Evolutionary conservation across 2,113 vertebrate species (phyloP), one percentile per base, ranked within the genome.

Genomic region (Platichthys stellatus): DNA sequence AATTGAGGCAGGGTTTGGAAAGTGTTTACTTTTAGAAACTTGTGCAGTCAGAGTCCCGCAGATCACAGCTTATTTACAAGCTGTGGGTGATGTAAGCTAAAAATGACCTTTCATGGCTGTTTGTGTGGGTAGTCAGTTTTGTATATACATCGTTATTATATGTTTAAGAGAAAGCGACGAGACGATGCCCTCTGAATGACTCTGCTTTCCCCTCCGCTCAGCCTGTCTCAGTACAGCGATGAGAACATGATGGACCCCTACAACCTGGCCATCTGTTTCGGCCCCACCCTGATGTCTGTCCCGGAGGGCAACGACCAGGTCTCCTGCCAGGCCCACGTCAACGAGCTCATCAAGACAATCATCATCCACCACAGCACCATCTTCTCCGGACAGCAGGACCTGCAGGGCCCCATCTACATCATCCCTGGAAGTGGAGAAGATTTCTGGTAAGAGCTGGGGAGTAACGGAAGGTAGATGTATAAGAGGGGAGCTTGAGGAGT

Each of bases 231-330:
- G 94, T 98, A 97, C 95, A 99, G 97, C 83, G 98, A 99, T 78
- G 98, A 99, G 18, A 99, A 99, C 90, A 99, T 99, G 98, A 99
- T 99, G 98, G 98, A 99, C 92, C 98, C 98, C 85, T 99, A 99
- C 93, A 99, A 99, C 83, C 94, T 99, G 80, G 98, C 98, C 93
- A 99, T 98, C 94, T 99, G 98, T 90, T 99, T 99, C 0, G 98
- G 98, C 57, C 98, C 98, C 81, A 98, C 98, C 0, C 95, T 99
- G 81, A 98, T 99, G 98, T 97, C 97, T 0, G 98, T 99, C 69
- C 98, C 98, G 0, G 98, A 98, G 87, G 96, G 96, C 59, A 94
- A 98, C 0, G 98, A 99, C 93, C 98, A 99, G 92, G 98, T 99
- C 63, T 97, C 98, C 23, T 98, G 96, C 94, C 98, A 99, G 93